Conservation (phyloP, 2,888 invertebrate species). For the Heliothis peltigera region DNA sequence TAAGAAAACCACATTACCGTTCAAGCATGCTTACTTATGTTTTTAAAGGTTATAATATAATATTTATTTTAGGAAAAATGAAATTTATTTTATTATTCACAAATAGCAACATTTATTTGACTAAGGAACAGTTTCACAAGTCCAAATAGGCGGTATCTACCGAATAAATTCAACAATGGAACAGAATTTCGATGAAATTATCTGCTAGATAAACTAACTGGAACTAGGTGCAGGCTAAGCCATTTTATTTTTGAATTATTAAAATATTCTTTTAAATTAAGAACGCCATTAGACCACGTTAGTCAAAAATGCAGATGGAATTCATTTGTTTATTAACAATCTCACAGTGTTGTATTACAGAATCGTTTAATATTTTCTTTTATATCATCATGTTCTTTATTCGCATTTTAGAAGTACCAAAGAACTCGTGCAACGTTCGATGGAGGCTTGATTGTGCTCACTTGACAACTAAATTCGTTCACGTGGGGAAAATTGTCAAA, state of each 20-base stretch:
- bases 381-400: not conserved
- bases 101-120: not conserved
- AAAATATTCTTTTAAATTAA: no score
- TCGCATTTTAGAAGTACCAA: constrained; percentile 6
- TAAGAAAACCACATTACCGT: constrained; percentile 10
- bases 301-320: no score
- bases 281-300: no score
- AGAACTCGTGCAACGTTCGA: constrained; percentile 49
- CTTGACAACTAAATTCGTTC: constrained; percentile 70
- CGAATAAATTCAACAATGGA: no score
- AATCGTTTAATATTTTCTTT: not conserved
- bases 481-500: constrained; percentile 65
- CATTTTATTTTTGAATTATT: no score
- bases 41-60: constrained; percentile 1
- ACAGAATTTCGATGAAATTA: no score
- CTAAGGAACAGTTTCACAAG: no score
- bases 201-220: no score
- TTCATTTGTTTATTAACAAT: no score
- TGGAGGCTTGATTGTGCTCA: constrained; percentile 65
- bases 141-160: no score
- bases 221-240: no score
- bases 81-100: not conserved
- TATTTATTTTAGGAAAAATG: not conserved
- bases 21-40: not conserved
- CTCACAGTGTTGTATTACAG: no score